These are phyloP conservation scores for Gorilla gorilla DNA, from an alignment of 2,113 vertebrate species.

Conservation along the genomic window DNA sequence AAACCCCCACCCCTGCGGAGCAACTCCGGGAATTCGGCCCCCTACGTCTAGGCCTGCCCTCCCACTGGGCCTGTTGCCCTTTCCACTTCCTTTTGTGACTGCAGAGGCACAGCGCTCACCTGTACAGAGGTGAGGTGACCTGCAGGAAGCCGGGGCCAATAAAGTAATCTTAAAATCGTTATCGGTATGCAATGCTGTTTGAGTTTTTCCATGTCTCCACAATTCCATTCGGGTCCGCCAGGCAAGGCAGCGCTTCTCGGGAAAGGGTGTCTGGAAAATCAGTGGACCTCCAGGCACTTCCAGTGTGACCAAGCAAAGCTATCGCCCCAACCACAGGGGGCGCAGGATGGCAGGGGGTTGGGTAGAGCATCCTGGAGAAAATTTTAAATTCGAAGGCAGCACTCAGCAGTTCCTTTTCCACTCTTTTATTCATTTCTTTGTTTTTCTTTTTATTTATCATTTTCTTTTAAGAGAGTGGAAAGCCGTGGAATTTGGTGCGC, in stretches of 20 bases:
- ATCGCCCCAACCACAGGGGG: background rate
- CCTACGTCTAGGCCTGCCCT: background rate
- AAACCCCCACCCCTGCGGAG: background rate
- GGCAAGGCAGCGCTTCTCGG: background rate
- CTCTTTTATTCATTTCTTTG: background rate
- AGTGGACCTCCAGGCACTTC: background rate
- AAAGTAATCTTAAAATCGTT: conserved; percentile 9
- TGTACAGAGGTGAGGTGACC: background rate
- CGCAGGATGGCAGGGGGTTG: background rate
- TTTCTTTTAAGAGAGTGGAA: background rate
- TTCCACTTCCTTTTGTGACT: background rate
- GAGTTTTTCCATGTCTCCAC: background rate
- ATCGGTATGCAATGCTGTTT: background rate
- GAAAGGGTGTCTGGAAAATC: background rate
- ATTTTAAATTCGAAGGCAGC: background rate
- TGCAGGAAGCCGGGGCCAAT: background rate
- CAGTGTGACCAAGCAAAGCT: background rate
- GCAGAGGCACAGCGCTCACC: background rate
- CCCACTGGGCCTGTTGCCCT: background rate
- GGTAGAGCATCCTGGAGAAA: background rate
- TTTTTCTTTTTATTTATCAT: background rate
- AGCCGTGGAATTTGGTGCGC: background rate
- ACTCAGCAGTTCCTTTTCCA: background rate
- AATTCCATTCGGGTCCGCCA: background rate
- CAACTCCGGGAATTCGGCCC: background rate